Evolutionary conservation across 1,140 invertebrate genomes (phyloP).

Genomic region (Matsumurasca onukii): DNA sequence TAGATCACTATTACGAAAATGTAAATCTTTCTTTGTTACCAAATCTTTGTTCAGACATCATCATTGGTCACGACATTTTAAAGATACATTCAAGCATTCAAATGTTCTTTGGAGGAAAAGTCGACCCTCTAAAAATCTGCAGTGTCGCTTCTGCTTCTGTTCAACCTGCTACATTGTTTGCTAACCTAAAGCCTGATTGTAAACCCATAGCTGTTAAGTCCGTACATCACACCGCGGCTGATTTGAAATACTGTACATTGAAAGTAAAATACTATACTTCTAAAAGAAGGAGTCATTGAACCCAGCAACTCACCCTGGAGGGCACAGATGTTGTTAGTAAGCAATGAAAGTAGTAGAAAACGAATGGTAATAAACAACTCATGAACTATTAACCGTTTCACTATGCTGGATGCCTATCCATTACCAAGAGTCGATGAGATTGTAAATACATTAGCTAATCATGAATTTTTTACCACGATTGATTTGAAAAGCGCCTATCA

Average conservation of each 20-base stretch:
- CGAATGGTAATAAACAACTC: background rate
- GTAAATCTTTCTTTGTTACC: background rate
- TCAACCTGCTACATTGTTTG: background rate
- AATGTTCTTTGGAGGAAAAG: background rate
- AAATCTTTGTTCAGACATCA: background rate
- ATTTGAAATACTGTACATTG: too few relatives aligned
- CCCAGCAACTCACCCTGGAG: background rate
- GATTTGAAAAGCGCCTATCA: background rate
- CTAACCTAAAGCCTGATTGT: background rate
- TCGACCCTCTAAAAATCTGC: background rate
- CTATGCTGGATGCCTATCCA: background rate
- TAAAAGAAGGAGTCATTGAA: background rate
- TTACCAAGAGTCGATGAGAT: background rate
- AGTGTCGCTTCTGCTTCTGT: background rate
- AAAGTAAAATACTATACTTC: background rate
- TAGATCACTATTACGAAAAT: background rate
- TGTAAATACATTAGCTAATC: background rate
- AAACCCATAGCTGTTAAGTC: background rate
- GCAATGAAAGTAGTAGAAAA: background rate
- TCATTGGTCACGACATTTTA: background rate
- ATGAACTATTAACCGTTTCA: background rate
- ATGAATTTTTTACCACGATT: background rate
- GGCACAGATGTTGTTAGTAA: background rate
- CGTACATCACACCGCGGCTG: too few relatives aligned
- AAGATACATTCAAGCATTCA: background rate